phyloP scores from a whole-genome alignment of 2,113 vertebrate genomes.

The Pristiophorus japonicus region DNA sequence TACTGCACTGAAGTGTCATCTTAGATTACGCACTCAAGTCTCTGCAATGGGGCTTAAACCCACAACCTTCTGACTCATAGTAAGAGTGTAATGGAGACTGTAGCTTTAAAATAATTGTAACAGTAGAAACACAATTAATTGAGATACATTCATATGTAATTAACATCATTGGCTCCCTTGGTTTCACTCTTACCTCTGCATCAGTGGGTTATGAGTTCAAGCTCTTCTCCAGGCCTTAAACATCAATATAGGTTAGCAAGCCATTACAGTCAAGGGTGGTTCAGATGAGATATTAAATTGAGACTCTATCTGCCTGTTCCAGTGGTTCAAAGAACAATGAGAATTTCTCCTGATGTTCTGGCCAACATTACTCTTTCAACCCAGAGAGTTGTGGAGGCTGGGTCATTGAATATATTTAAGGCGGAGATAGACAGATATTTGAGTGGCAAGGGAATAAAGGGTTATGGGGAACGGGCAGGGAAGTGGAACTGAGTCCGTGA shows the following conservation, averaged over 20 bases:
- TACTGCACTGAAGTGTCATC: not conserved
- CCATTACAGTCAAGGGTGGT: not conserved
- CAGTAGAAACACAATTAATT: not conserved
- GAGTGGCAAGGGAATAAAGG: no score
- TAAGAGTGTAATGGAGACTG: not conserved
- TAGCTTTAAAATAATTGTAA: not conserved
- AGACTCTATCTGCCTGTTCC: not conserved
- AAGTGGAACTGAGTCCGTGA: no score
- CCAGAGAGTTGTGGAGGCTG: no score
- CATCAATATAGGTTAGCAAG: not conserved
- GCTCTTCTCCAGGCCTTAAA: not conserved
- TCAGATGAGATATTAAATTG: not conserved
- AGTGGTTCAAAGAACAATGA: not conserved
- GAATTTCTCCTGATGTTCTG: not conserved
- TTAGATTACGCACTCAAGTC: not conserved
- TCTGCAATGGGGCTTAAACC: not conserved
- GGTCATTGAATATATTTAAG: no score
- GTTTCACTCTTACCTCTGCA: not conserved
- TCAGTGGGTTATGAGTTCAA: not conserved
- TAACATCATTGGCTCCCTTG: not conserved
- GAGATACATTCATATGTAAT: not conserved
- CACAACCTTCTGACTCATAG: not conserved
- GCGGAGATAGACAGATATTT: no score
- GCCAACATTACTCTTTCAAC: not conserved
- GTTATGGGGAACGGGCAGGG: no score